A percentile compares a stretch with the other conserved stretches of the same genome.
phyloP scores from a whole-genome alignment of 2,113 vertebrate genomes.

The Agapornis roseicollis region DNA sequence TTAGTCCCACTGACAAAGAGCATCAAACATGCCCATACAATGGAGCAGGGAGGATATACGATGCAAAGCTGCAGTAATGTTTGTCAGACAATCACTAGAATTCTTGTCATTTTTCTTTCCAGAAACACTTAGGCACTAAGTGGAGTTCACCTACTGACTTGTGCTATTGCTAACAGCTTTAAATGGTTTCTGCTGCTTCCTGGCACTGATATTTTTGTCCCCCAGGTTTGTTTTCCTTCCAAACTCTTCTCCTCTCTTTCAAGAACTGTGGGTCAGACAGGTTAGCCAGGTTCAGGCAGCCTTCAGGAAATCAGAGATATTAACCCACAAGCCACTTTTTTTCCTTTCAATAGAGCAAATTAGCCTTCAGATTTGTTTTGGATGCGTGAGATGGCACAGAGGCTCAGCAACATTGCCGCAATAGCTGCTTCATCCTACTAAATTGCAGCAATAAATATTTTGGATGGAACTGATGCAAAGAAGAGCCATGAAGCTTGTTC shows the following conservation, averaged over 20 bases:
- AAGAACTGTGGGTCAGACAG: background rate
- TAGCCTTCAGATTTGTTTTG: background rate
- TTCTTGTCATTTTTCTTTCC: background rate
- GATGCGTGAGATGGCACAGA: conserved; percentile 1
- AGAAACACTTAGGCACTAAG: background rate
- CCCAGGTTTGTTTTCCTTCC: background rate
- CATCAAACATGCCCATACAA: background rate
- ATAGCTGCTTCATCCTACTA: background rate
- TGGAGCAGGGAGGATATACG: background rate
- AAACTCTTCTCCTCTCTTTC: background rate
- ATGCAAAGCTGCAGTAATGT: background rate
- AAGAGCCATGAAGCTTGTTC: conserved; percentile 42
- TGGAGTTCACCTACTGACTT: background rate
- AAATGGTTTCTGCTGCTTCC: background rate
- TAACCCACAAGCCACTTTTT: background rate
- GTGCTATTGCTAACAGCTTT: background rate
- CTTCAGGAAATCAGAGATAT: background rate
- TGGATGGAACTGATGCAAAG: conserved; percentile 9
- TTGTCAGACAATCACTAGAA: background rate
- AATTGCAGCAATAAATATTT: conserved; percentile 53
- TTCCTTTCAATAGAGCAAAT: background rate
- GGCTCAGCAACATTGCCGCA: background rate
- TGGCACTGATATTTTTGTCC: background rate
- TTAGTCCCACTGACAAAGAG: conserved; percentile 15
- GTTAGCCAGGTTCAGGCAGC: background rate